Evolutionary conservation across 2,113 vertebrate species (phyloP), one percentile per base, ranked within the genome.

Genomic region (Dasyprocta punctata): DNA sequence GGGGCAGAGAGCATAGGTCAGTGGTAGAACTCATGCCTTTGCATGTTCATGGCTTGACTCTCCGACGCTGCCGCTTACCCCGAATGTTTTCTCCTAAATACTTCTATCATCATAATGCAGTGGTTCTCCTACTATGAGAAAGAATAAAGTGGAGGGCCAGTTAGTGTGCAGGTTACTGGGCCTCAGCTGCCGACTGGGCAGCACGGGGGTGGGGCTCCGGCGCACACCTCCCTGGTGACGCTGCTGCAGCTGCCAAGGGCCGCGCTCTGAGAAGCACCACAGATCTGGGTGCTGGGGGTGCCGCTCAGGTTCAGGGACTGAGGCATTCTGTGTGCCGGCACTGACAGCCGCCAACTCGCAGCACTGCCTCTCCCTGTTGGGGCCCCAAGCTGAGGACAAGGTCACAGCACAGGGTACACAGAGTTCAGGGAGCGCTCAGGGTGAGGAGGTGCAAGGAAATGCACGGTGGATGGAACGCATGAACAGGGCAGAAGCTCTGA

Each of bases 361-460:
- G 1, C n/a, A 88, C 87, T 61, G 63, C 82, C 41, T 58, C 47
- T 8, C n/a, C 26, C 44, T 58, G 60, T 52, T 54, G 17, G 67
- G 49, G 41, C 26, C 16, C 60, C 65, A 60, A 33, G 3, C 5
- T 36, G 63, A 81, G 26, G 16, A 63, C 80, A 58, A 20, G 24
- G 14, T 38, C 60, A 77, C 47, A 44, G 78, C 36, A 20, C 7
- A 13, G 6, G 54, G 41, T 17, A 75, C 61, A 13, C 3, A n/a
- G 52, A 65, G 20, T 9, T 9, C 1, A 81, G 56, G 44, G 1
- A 81, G 60, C 47, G 4, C 0, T 0, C 41, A 41, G 16, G 36
- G n/a, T 12, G 52, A 41, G 13, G 26, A 75, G 44, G 52, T 83
- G 69, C 24, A 36, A 75, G 67, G 78, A 82, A 41, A 52, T 3